These are phyloP conservation scores for Anguilla pacifica DNA, from an alignment of 2,797 vertebrate genomes.

Conservation along the genomic window DNA sequence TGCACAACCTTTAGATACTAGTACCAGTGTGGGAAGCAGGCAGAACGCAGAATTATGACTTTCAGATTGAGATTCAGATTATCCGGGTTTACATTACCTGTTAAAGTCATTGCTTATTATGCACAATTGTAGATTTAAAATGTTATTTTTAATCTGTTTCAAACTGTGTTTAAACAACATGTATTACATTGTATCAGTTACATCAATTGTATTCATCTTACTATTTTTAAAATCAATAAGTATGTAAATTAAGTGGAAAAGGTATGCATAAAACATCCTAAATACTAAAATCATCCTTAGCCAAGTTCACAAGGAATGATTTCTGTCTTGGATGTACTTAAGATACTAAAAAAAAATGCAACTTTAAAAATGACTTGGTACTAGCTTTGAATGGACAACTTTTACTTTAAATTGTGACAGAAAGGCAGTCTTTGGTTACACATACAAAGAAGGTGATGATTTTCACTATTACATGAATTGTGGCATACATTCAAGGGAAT, in stretches of 20 bases:
- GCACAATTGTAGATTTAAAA: no score
- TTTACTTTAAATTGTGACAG: neutral
- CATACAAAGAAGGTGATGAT: neutral
- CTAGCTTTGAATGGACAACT: neutral
- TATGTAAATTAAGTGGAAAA: neutral
- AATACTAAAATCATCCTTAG: neutral
- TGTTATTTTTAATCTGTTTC: no score
- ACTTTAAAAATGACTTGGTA: neutral
- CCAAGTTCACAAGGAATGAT: neutral
- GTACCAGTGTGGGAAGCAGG: no score
- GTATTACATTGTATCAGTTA: no score
- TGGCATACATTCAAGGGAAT: neutral
- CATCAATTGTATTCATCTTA: neutral
- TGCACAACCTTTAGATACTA: no score
- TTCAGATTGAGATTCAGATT: no score
- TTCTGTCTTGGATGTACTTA: neutral
- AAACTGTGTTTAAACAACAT: no score
- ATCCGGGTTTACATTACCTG: no score
- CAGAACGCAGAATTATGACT: no score
- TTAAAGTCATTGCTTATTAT: no score
- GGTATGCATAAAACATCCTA: neutral
- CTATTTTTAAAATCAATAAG: neutral
- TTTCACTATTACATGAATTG: neutral
- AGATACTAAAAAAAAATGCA: neutral
- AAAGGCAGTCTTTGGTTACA: neutral